Evolutionary conservation across 1,140 invertebrate species (phyloP).

Genomic region (Bicyclus anynana): DNA sequence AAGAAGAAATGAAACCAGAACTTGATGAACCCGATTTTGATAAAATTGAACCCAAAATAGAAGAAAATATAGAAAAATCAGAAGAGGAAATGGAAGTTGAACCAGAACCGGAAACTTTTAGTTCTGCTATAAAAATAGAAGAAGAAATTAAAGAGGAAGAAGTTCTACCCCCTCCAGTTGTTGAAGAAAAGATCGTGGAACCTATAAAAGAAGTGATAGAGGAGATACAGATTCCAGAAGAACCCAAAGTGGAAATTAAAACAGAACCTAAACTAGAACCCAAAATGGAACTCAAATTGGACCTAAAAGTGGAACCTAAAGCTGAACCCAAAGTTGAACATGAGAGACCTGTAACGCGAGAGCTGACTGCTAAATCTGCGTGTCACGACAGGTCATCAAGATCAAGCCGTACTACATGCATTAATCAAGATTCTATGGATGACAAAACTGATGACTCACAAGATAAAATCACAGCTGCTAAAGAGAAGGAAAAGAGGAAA

Average conservation of each 20-base stretch:
- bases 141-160: conserved; percentile 23
- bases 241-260: conserved; percentile 32
- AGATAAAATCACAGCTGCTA: conserved; percentile 74
- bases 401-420: conserved; percentile 60
- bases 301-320: conserved; percentile 34
- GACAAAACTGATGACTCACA: conserved; percentile 73
- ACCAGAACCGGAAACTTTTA: conserved; percentile 13
- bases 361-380: conserved; percentile 61
- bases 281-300: conserved; percentile 27
- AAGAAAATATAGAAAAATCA: conserved; percentile 22
- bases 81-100: conserved; percentile 25
- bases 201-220: conserved; percentile 8
- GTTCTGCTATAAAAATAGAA: conserved; percentile 33
- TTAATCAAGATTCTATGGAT: conserved; percentile 59
- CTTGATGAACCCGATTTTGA: conserved; percentile 64
- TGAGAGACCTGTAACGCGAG: conserved; percentile 45
- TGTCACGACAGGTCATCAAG: conserved; percentile 62
- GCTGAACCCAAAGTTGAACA: conserved; percentile 41
- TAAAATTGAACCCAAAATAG: conserved; percentile 43
- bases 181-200: conserved; percentile 36
- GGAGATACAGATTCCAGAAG: conserved; percentile 24
- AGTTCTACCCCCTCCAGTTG: conserved; percentile 7
- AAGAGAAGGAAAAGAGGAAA: conserved; percentile 74
- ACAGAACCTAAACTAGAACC: conserved; percentile 32
- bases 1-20: conserved; percentile 68